Evolutionary conservation across 2,888 invertebrate species (phyloP).

Genomic region (Lasioglossum marginatum): DNA sequence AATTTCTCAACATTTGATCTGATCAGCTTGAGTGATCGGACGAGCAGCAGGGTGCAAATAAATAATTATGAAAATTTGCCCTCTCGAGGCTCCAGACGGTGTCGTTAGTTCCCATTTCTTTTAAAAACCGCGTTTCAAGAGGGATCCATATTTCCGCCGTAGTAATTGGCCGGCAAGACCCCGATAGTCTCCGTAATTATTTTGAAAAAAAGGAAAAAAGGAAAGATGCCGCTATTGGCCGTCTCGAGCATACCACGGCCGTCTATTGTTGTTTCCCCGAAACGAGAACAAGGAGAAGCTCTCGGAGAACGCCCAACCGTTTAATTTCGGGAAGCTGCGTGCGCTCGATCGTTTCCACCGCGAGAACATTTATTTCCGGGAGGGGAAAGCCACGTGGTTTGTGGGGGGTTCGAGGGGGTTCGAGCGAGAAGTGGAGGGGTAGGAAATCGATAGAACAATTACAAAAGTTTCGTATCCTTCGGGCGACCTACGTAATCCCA

Average conservation of each 20-base stretch:
- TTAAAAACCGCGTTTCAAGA: neutral
- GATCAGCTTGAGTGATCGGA: neutral
- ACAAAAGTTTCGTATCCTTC: slow-evolving; percentile 74
- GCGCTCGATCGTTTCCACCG: slow-evolving; percentile 54
- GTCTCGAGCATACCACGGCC: neutral
- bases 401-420: neutral
- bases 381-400: neutral
- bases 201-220: slow-evolving; percentile 9
- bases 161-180: neutral
- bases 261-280: slow-evolving; percentile 30
- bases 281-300: slow-evolving; percentile 35
- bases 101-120: neutral
- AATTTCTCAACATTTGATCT: neutral
- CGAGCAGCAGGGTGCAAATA: neutral
- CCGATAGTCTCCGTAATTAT: slow-evolving; percentile 20
- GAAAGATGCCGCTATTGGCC: neutral
- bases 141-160: slow-evolving; percentile 18
- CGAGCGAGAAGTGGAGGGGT: slow-evolving; percentile 13
- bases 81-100: neutral
- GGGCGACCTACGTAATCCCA: slow-evolving; percentile 42
- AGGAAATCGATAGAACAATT: slow-evolving; percentile 75
- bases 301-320: slow-evolving; percentile 63
- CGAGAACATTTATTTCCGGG: slow-evolving; percentile 61
- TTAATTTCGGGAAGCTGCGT: slow-evolving; percentile 65
- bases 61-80: neutral